Evolutionary conservation across 2,888 invertebrate species (phyloP), one percentile per base, ranked within the genome.

Genomic region (Pomacea canaliculata): DNA sequence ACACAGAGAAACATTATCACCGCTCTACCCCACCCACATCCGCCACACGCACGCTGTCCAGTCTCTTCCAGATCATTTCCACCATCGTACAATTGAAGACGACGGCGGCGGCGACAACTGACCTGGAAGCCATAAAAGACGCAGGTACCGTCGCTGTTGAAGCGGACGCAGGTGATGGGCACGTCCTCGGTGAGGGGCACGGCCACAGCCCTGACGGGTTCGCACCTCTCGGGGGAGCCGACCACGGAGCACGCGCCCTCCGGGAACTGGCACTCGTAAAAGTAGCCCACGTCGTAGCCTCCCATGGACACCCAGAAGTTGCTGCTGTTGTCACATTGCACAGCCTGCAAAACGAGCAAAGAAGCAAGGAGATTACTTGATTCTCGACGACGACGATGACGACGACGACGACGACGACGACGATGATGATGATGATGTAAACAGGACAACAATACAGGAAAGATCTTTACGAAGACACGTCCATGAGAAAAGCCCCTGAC

Each of bases 41-140:
- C 37, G 3, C 37, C 3, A 37, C 37, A 37, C 37, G 23, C 37
- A 5, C 37, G 37, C 37, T 37, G 37, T 37, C 37, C 5, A 37
- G 37, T 37, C 37, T 37, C 37, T 37, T 37, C 37, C 37, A 37
- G 37, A 37, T 37, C 3, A 37, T 37, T 37, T 37, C 37, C 37
- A 37, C 4, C 37, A 37, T 37, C 37, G 37, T 37, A 37, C 37
- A 37, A 37, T 1, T 56, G 4, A 56, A 56, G 51, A 23, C 23
- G 16, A 56, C 51, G 10, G 51, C 51, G 1, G 10, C 16, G 8
- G 16, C 63, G 9, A 37, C 9, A 4, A 46, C 27, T 68, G 68
- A 68, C 74, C 74, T 69, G 48, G 23, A 69, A 67, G 74, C 74
- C 74, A 48, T 68, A 19, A 16, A 74, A 74, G 69, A 59, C 62